Percentiles rank a stretch among this genome's conserved stretches.
Conservation (phyloP, 2,888 invertebrate genomes). For the Latrodectus elegans region DNA sequence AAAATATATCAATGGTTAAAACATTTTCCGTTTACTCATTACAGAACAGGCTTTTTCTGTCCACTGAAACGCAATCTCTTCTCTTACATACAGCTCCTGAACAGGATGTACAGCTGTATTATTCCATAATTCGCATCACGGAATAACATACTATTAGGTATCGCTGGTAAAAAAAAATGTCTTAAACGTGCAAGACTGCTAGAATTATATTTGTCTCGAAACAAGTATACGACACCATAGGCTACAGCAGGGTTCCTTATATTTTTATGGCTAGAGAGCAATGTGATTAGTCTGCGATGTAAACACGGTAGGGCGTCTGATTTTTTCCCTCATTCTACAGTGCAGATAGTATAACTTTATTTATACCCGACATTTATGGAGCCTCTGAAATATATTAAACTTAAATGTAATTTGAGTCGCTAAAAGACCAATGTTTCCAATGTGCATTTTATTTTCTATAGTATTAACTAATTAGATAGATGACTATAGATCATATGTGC, state of each 20-base stretch:
- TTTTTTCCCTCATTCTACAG: slow-evolving; percentile 15
- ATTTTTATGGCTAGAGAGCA: slow-evolving; percentile 13
- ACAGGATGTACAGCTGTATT: neutral
- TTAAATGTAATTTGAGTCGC: neutral
- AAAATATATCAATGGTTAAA: too few relatives aligned
- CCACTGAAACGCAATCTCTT: neutral
- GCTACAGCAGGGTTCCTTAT: slow-evolving; percentile 34
- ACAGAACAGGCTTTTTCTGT: too few relatives aligned
- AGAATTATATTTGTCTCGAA: slow-evolving; percentile 27
- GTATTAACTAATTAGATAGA: too few relatives aligned
- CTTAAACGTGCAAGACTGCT: slow-evolving; percentile 17
- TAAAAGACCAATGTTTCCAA: neutral
- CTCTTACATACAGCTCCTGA: neutral
- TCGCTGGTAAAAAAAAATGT: neutral
- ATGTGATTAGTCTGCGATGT: slow-evolving; percentile 46
- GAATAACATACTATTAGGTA: neutral
- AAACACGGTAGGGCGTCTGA: slow-evolving; percentile 29
- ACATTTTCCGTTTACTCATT: too few relatives aligned
- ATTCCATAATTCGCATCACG: neutral
- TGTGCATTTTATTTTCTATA: too few relatives aligned
- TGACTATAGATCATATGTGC: too few relatives aligned
- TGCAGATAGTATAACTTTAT: slow-evolving; percentile 28
- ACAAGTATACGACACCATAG: slow-evolving; percentile 45
- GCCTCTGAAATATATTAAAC: neutral
- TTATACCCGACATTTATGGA: slow-evolving; percentile 46